phyloP scores from a whole-genome alignment of 2,888 invertebrate species.

The Pristionchus arcanus region DNA sequence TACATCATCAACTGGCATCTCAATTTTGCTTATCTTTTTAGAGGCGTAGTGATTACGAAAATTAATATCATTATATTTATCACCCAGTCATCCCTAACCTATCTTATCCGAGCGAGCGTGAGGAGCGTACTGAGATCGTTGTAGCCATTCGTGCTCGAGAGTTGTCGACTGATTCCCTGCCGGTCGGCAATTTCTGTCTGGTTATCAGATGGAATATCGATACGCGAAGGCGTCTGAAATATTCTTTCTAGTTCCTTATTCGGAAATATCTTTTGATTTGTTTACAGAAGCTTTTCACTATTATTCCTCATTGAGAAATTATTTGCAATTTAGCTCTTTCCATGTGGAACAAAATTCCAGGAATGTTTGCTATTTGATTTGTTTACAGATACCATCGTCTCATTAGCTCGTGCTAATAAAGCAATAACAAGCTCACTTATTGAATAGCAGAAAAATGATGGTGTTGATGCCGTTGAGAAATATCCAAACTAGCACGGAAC shows the following conservation, averaged over 20 bases:
- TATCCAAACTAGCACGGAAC: conserved; percentile 28
- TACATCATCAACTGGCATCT: no score
- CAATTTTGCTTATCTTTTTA: no score
- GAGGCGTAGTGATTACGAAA: no score
- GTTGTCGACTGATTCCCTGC: not conserved
- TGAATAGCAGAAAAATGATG: conserved; percentile 15
- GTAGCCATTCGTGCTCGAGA: not conserved
- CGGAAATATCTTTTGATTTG: no score
- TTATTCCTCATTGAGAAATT: no score
- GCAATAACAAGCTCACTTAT: conserved; percentile 13
- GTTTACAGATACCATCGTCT: not conserved
- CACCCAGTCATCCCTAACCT: not conserved
- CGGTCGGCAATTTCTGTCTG: not conserved
- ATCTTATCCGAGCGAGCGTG: conserved; percentile 15
- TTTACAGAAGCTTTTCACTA: no score
- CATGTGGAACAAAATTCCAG: no score
- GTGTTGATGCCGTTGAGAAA: conserved; percentile 44
- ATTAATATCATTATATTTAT: no score
- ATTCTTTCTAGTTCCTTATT: no score
- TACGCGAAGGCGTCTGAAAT: conserved; percentile 13
- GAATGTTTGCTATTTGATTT: not conserved
- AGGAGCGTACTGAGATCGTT: conserved; percentile 23
- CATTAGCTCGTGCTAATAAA: not conserved
- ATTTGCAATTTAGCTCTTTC: no score
- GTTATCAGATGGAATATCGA: conserved; percentile 5